Evolutionary conservation across 1,140 invertebrate species (phyloP), one percentile per base, ranked within the genome.

Genomic region (Diabrotica virgifera): DNA sequence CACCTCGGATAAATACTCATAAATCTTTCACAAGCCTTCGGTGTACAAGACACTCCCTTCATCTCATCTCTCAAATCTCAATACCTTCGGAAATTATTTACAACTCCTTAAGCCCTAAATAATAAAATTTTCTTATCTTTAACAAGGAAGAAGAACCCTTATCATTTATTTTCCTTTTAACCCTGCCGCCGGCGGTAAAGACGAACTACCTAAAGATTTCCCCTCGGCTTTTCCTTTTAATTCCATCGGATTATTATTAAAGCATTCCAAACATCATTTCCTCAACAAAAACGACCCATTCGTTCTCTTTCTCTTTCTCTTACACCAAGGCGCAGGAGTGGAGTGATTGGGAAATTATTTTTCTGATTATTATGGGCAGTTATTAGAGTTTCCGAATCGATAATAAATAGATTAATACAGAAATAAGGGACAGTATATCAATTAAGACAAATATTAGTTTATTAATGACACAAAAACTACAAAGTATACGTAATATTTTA

Each of bases 81-180:
- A 46, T 46, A 46, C 8, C 40, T 8, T 46, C 40, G 40, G 40
- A n/a, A 46, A 46, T 46, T 46, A 46, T 46, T 46, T 46, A 46
- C 40, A 46, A 46, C 40, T 46, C 40, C 40, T 46, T 46, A 46
- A 46, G 40, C n/a, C 40, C 40, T 46, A 46, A 46, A 46, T 46
- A 46, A 46, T 46, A 46, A 46, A 46, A 46, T 46, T 46, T 46
- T 46, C 40, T 46, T 46, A 46, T 46, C 40, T 46, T 46, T 46
- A 46, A 46, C 40, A 46, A 46, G 40, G 40, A 46, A 46, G 40
- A 46, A 46, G 40, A 46, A 46, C 40, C 40, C 40, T 46, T 46
- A 46, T n/a, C 40, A 46, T 46, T 46, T 46, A 46, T 46, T 46
- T 46, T 46, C 40, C 40, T 46, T 46, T 46, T 46, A 46, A 46